Conservation (phyloP, 2,888 invertebrate species). For the Eupithecia insigniata region DNA sequence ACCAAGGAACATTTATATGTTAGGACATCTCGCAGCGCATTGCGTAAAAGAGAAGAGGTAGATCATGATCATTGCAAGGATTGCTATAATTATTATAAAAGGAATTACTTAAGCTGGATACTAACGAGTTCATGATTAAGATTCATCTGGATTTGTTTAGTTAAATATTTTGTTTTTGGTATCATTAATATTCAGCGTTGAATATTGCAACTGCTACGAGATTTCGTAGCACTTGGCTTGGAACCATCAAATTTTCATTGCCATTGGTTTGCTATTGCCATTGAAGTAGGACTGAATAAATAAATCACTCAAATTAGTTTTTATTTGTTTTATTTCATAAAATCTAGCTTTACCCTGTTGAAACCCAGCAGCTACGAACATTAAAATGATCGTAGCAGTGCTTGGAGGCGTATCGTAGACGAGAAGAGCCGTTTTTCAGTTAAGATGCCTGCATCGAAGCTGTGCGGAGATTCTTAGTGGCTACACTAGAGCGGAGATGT, state of each 20-base stretch:
- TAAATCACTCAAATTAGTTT: too few species aligned
- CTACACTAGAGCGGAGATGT: too few species aligned
- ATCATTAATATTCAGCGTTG: too few species aligned
- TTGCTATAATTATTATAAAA: neutral
- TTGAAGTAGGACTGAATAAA: neutral
- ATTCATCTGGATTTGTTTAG: too few species aligned
- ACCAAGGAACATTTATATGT: too few species aligned
- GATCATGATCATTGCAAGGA: too few species aligned
- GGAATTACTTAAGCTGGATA: neutral
- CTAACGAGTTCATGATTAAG: neutral
- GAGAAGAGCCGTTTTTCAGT: too few species aligned
- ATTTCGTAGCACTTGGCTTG: slow-evolving; percentile 23
- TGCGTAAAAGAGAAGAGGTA: too few species aligned
- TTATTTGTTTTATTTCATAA: neutral
- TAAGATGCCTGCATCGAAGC: too few species aligned
- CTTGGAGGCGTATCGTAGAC: neutral
- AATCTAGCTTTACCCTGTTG: neutral
- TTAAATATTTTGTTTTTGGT: too few species aligned
- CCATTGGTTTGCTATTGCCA: neutral
- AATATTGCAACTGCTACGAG: neutral
- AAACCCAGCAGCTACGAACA: neutral
- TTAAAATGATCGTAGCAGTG: neutral
- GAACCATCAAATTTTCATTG: neutral
- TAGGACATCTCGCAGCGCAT: too few species aligned
- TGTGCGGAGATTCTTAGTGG: too few species aligned